These are phyloP conservation scores for Oryzias woworae DNA, from an alignment of 2,113 vertebrate species.

Conservation along the genomic window DNA sequence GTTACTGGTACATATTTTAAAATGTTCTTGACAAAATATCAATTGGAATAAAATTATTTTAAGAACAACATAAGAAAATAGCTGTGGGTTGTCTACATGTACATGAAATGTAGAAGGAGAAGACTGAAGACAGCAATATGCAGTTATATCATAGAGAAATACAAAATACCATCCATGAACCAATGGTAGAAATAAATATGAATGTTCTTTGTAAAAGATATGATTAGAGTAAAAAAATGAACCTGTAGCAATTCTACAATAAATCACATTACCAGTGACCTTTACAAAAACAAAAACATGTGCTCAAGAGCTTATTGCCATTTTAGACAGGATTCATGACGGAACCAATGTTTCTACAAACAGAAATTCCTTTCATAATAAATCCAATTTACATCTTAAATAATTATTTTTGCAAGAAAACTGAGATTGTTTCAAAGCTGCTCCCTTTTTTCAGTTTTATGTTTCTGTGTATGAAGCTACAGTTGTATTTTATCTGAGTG, in stretches of 20 bases:
- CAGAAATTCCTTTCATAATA: constrained; percentile 39
- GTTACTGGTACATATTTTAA: constrained; percentile 22
- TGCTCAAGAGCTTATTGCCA: constrained; percentile 37
- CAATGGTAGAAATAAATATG: background rate
- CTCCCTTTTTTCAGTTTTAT: background rate
- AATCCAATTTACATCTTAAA: constrained; percentile 66
- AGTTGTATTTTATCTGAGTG: constrained; percentile 39
- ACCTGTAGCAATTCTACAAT: constrained; percentile 47
- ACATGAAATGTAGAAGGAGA: too few relatives aligned
- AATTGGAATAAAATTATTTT: constrained; percentile 17
- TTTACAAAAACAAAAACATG: constrained; percentile 39
- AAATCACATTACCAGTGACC: constrained; percentile 57
- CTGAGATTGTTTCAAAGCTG: constrained; percentile 34
- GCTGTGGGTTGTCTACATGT: too few relatives aligned
- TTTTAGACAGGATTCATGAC: constrained; percentile 35
- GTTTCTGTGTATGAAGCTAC: constrained; percentile 34
- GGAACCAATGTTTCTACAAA: constrained; percentile 53
- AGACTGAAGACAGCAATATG: too few relatives aligned
- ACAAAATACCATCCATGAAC: background rate
- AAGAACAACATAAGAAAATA: background rate
- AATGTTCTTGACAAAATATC: constrained; percentile 3
- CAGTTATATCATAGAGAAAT: background rate
- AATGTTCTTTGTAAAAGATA: constrained; percentile 20
- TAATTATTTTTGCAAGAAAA: constrained; percentile 57
- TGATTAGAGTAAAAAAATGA: constrained; percentile 45